A percentile compares a stretch with the other conserved stretches of the same genome.
These are phyloP conservation scores for Amyelois transitella DNA, from an alignment of 1,140 invertebrate species.

Conservation along the genomic window DNA sequence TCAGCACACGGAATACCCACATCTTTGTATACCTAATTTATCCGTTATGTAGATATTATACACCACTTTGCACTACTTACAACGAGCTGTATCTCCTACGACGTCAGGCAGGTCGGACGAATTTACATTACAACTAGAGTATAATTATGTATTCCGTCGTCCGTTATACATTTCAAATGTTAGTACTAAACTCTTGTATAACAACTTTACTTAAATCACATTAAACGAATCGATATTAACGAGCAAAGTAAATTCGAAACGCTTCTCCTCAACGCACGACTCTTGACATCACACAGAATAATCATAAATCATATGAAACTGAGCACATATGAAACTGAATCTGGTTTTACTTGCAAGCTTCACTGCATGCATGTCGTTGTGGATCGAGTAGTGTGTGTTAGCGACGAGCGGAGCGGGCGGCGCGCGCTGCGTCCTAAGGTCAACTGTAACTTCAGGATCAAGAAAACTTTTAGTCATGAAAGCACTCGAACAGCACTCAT, in stretches of 20 bases:
- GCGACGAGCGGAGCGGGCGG: constrained; percentile 21
- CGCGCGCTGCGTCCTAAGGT: constrained; percentile 2
- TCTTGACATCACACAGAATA: constrained; percentile 72
- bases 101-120: constrained; percentile 40
- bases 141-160: constrained; percentile 29
- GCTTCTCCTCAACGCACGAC: constrained; percentile 74
- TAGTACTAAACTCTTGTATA: constrained; percentile 61
- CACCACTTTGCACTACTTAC: constrained; percentile 71
- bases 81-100: constrained; percentile 47
- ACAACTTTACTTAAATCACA: constrained; percentile 66
- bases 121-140: constrained; percentile 35
- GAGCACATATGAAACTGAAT: constrained; percentile 71
- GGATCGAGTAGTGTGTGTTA: constrained; percentile 62
- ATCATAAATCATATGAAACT: constrained; percentile 73
- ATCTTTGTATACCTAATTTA: constrained; percentile 69
- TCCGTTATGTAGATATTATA: constrained; percentile 64
- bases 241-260: constrained; percentile 73
- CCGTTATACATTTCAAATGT: constrained; percentile 62
- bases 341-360: constrained; percentile 74
- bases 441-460: not conserved
- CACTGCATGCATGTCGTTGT: constrained; percentile 70
- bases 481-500: too few relatives aligned
- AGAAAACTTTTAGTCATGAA: not conserved
- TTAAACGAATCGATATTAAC: constrained; percentile 44
- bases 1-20: constrained; percentile 64